Conservation (phyloP, 2,113 vertebrate species). For the Pomatorhinus ruficollis region DNA sequence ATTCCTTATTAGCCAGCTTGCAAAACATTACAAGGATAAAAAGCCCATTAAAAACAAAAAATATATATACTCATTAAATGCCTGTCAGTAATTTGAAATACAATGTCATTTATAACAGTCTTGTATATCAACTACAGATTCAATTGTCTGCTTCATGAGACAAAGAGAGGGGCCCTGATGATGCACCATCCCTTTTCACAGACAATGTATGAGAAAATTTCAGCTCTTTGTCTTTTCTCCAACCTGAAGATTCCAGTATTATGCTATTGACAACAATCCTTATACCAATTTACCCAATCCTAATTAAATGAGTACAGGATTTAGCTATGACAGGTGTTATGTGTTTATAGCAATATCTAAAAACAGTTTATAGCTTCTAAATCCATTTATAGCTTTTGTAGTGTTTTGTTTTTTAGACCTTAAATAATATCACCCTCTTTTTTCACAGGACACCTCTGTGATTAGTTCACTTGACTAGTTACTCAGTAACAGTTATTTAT, state of each 20-base stretch:
- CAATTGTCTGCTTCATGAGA: not conserved
- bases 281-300: not conserved
- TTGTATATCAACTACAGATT: not conserved
- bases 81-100: not conserved
- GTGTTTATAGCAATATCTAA: not conserved
- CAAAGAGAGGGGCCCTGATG: not conserved
- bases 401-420: not conserved
- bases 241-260: not conserved
- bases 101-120: not conserved
- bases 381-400: not conserved
- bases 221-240: not conserved
- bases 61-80: not conserved
- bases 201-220: not conserved
- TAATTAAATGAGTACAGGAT: not conserved
- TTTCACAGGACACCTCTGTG: not conserved
- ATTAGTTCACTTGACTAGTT: not conserved
- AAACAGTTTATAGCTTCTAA: not conserved
- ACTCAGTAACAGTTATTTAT: not conserved
- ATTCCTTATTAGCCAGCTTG: not conserved
- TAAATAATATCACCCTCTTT: not conserved
- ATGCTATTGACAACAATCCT: not conserved
- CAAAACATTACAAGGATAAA: not conserved
- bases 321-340: not conserved
- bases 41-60: not conserved
- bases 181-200: not conserved